phyloP scores from a whole-genome alignment of 53 echinoderm and acorn worm genomes.

The Holothuria leucospilota region DNA sequence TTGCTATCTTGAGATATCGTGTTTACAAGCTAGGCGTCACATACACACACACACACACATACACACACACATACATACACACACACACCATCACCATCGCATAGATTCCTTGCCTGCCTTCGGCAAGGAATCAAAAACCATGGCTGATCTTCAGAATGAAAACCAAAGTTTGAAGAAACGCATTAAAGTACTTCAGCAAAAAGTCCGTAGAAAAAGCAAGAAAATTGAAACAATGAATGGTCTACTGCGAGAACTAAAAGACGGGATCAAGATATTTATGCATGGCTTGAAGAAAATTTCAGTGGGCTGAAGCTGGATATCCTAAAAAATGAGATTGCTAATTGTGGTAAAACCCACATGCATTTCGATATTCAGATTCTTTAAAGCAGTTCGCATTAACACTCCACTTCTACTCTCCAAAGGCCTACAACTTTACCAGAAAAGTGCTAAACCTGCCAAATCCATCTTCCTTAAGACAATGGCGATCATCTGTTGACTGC shows the following conservation, averaged over 20 bases:
- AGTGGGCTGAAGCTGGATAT: neutral
- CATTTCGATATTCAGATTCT: too few species aligned
- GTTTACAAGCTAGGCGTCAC: too few species aligned
- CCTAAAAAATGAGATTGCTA: neutral
- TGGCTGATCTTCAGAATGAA: neutral
- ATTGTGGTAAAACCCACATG: neutral
- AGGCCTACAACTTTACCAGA: conserved; percentile 7
- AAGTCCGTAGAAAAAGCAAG: neutral
- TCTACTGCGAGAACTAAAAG: conserved; percentile 10
- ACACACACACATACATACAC: neutral
- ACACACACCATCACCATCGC: too few species aligned
- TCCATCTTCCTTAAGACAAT: conserved; percentile 5
- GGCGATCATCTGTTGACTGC: conserved; percentile 7
- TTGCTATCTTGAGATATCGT: too few species aligned
- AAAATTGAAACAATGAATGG: too few species aligned
- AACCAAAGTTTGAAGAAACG: neutral
- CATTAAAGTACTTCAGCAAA: neutral
- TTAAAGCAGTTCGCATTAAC: too few species aligned
- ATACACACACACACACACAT: too few species aligned
- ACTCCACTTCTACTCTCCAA: too few species aligned
- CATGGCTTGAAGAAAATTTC: conserved; percentile 20
- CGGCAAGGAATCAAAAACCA: too few species aligned
- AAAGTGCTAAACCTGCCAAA: conserved; percentile 1
- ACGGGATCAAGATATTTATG: neutral
- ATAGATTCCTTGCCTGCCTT: too few species aligned